These are phyloP conservation scores for Phoxinus dragarum DNA, from an alignment of 2,797 vertebrate species.

Conservation along the genomic window DNA sequence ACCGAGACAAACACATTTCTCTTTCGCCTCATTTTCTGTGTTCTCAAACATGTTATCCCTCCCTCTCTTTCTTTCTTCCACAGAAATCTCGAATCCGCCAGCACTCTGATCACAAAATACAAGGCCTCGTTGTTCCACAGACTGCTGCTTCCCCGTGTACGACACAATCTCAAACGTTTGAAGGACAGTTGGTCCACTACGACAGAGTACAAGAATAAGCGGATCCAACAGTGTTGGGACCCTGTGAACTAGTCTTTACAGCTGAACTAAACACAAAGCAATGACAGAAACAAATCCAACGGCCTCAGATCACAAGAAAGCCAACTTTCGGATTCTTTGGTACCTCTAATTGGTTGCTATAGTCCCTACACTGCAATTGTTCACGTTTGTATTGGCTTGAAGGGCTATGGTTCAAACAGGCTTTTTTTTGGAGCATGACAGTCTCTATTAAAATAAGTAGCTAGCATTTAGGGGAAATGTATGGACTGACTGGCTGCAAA, in stretches of 20 bases:
- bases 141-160: constrained; percentile 50
- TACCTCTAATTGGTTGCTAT: constrained; percentile 32
- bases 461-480: constrained; percentile 8
- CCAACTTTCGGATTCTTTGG: constrained; percentile 37
- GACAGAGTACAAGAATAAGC: not conserved
- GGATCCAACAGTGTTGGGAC: not conserved
- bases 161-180: constrained; percentile 18
- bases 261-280: not conserved
- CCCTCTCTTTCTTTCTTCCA: constrained; percentile 53
- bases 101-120: constrained; percentile 79
- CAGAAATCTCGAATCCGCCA: constrained; percentile 74
- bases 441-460: constrained; percentile 33
- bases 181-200: constrained; percentile 9
- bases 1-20: constrained; percentile 69
- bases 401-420: constrained; percentile 35
- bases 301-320: not conserved
- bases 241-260: not conserved
- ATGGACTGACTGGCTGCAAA: constrained; percentile 46
- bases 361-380: constrained; percentile 24
- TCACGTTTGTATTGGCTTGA: constrained; percentile 26
- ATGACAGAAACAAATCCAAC: not conserved
- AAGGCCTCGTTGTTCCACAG: constrained; percentile 78
- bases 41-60: constrained; percentile 37
- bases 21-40: constrained; percentile 25
- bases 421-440: constrained; percentile 36